A percentile compares a stretch with the other conserved stretches of the same genome.
Conservation (phyloP, 1,140 invertebrate species). For the Leguminivora glycinivorella region DNA sequence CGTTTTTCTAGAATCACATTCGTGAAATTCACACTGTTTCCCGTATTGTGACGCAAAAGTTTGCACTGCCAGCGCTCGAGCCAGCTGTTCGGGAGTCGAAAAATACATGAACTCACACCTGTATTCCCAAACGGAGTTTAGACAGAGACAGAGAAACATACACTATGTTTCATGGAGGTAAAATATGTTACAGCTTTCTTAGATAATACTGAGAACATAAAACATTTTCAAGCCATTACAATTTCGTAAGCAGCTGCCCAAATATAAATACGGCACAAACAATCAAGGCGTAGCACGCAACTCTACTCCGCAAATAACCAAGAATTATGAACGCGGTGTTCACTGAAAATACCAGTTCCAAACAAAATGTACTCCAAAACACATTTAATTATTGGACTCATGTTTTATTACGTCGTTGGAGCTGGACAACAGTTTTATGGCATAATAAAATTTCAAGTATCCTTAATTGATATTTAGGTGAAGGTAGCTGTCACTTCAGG, state of each 20-base stretch:
- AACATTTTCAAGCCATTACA: not conserved
- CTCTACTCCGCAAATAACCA: not conserved
- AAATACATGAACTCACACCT: too few relatives aligned
- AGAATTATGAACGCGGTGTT: not conserved
- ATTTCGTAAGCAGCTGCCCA: not conserved
- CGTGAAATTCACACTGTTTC: too few relatives aligned
- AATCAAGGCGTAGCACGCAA: slow-evolving; percentile 18
- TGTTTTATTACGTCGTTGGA: slow-evolving; percentile 19
- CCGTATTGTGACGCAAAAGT: too few relatives aligned
- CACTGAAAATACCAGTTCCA: not conserved
- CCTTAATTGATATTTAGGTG: slow-evolving; percentile 27
- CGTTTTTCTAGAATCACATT: too few relatives aligned
- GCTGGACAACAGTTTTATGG: slow-evolving; percentile 16
- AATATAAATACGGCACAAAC: not conserved
- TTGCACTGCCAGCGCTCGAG: too few relatives aligned
- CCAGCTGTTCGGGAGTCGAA: too few relatives aligned
- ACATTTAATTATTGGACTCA: slow-evolving; percentile 28
- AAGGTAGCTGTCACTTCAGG: not conserved
- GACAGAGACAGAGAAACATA: too few relatives aligned
- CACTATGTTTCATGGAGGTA: too few relatives aligned
- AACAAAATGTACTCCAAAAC: not conserved
- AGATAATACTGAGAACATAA: too few relatives aligned
- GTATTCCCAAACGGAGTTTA: too few relatives aligned
- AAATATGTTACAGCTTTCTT: too few relatives aligned
- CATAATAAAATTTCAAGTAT: slow-evolving; percentile 26